Conservation (phyloP, 2,113 vertebrate genomes). For the Ascaphus truei region DNA sequence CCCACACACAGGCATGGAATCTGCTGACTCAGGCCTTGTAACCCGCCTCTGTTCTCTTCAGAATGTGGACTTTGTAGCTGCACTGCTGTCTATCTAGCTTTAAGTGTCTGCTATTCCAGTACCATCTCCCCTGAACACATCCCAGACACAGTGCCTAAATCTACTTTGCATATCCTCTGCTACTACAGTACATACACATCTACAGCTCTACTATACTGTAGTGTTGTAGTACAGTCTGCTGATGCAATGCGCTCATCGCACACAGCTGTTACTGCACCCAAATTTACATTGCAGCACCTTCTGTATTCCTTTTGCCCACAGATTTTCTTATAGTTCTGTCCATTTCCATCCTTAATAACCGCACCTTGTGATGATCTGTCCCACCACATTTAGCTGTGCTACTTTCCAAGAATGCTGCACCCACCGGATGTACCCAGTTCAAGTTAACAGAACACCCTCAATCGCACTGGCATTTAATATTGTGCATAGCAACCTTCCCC, state of each 20-base stretch:
- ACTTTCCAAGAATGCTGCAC: too few relatives aligned
- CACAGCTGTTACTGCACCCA: neutral
- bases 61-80: neutral
- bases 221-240: neutral
- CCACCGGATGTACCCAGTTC: too few relatives aligned
- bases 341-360: too few relatives aligned
- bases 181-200: too few relatives aligned
- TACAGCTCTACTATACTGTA: too few relatives aligned
- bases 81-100: neutral
- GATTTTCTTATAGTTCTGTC: too few relatives aligned
- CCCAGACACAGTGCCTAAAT: too few relatives aligned
- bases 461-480: too few relatives aligned
- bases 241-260: neutral
- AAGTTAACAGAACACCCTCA: too few relatives aligned
- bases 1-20: neutral
- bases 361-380: neutral
- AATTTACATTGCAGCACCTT: neutral
- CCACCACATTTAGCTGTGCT: neutral
- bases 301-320: neutral
- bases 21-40: slow-evolving; percentile 4
- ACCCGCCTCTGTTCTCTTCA: neutral
- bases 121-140: too few relatives aligned
- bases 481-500: too few relatives aligned
- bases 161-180: too few relatives aligned
- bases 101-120: neutral